Base-by-base conservation (phyloP, 2,113 vertebrate genomes). In the Cavia porcellus region DNA sequence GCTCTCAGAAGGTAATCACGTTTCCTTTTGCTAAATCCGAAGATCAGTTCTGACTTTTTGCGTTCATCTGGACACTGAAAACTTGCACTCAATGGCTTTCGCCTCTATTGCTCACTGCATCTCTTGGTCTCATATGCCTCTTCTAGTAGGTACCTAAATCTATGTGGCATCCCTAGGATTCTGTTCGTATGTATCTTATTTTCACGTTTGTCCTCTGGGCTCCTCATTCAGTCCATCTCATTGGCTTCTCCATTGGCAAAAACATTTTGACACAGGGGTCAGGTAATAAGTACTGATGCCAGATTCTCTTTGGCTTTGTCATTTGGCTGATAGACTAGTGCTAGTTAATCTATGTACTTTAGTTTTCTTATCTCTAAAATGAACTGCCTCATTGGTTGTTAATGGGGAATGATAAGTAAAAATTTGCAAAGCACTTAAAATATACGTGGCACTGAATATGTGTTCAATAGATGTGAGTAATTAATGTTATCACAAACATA, bases 281-380 rank as follows among this genome's bases (percentile, higher is more conserved):
- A 42, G 1, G 0, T 3, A 0, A 35, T 30, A 13, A n/a, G 5
- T 61, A 80, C 35, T 47, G 45, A 38, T 15, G 8, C 25, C 30
- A 68, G 7, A 62, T 90, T 94, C 42, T 68, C 80, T 24, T 68
- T 81, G 75, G 7, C 11, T 79, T 74, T 74, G 32, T 64, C 24
- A 57, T 10, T 85, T 42, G 68, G 8, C 24, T 95, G 50, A 1
- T 17, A 45, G 20, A 62, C 1, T 35, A 42, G 24, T 7, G 1
- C 7, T 81, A n/a, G 11, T 70, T 7, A 55, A 75, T 86, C 45
- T 74, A n/a, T 42, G 12, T 8, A 22, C 2, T 82, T 81, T 12
- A 61, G 10, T 72, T 82, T 96, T 50, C 30, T 79, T 20, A 64
- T 75, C 30, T 79, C 22, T 94, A 85, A 82, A 90, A 61, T 77